phyloP scores from a whole-genome alignment of 1,140 invertebrate genomes.

The Megalopta genalis region DNA sequence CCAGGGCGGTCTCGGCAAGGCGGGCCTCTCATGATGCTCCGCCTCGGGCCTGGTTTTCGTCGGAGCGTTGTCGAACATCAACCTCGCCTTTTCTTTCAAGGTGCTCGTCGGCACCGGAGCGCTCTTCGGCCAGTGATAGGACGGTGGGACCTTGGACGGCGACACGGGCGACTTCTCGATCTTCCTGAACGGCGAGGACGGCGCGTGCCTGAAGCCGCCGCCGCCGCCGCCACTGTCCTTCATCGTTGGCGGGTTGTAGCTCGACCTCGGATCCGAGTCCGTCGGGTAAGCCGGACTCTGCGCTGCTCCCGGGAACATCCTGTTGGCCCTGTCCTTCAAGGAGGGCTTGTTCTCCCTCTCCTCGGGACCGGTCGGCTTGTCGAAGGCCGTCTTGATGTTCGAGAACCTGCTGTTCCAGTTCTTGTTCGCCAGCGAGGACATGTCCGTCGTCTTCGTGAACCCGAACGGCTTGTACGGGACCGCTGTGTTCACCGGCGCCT shows the following conservation, averaged over 20 bases:
- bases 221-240: slow-evolving; percentile 45
- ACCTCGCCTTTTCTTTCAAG: slow-evolving; percentile 66
- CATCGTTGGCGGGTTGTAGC: neutral
- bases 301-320: neutral
- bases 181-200: slow-evolving; percentile 75
- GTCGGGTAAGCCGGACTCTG: neutral
- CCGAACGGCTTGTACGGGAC: slow-evolving; percentile 70
- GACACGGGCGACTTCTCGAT: slow-evolving; percentile 64
- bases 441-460: slow-evolving; percentile 57
- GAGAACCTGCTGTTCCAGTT: slow-evolving; percentile 91
- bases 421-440: slow-evolving; percentile 69
- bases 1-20: slow-evolving; percentile 53
- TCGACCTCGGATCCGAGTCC: neutral
- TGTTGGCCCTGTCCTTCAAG: slow-evolving; percentile 20
- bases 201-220: slow-evolving; percentile 72
- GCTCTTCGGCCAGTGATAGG: slow-evolving; percentile 63
- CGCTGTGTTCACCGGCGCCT: slow-evolving; percentile 64
- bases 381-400: slow-evolving; percentile 92
- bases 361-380: slow-evolving; percentile 71
- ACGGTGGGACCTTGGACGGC: slow-evolving; percentile 37
- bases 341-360: slow-evolving; percentile 28
- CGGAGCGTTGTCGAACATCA: slow-evolving; percentile 71
- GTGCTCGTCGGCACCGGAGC: slow-evolving; percentile 16
- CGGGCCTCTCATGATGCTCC: slow-evolving; percentile 29
- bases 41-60: slow-evolving; percentile 10